These are phyloP conservation scores for Diabrotica virgifera DNA, from an alignment of 1,140 invertebrate genomes.

Conservation along the genomic window DNA sequence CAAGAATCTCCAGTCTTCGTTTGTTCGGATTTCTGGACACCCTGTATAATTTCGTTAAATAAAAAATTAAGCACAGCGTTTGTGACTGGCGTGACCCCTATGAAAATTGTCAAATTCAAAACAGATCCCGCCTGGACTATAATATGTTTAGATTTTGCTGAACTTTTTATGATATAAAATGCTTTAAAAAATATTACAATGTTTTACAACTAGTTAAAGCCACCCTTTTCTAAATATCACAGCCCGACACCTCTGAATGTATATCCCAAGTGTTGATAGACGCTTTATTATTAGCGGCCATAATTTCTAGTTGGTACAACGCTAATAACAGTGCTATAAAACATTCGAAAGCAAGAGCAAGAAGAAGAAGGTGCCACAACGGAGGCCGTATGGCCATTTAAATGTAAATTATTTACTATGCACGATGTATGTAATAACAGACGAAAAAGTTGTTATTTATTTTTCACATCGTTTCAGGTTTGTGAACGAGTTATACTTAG, in stretches of 20 bases:
- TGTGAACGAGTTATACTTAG: background rate
- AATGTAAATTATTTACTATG: slow-evolving; percentile 12
- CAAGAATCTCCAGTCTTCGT: too few species aligned
- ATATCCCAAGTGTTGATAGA: background rate
- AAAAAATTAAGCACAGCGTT: too few species aligned
- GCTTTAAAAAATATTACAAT: too few species aligned
- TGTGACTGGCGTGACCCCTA: too few species aligned
- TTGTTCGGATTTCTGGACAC: too few species aligned
- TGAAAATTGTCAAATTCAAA: too few species aligned
- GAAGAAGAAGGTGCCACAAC: slow-evolving; percentile 1
- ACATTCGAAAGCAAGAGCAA: slow-evolving; percentile 1
- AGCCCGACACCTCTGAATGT: background rate
- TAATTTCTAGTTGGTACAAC: slow-evolving; percentile 4
- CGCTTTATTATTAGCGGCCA: background rate
- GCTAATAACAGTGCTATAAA: slow-evolving; percentile 6
- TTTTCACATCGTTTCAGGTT: background rate
- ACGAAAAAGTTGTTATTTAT: background rate
- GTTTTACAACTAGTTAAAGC: too few species aligned
- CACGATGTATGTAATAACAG: slow-evolving; percentile 6
- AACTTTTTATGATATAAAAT: too few species aligned
- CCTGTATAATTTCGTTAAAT: too few species aligned
- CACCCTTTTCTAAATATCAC: too few species aligned
- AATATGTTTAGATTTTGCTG: too few species aligned
- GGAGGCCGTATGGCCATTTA: background rate
- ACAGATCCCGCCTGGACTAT: too few species aligned